Conservation (phyloP, 1,140 invertebrate species). For the Magallana ariakensis region DNA sequence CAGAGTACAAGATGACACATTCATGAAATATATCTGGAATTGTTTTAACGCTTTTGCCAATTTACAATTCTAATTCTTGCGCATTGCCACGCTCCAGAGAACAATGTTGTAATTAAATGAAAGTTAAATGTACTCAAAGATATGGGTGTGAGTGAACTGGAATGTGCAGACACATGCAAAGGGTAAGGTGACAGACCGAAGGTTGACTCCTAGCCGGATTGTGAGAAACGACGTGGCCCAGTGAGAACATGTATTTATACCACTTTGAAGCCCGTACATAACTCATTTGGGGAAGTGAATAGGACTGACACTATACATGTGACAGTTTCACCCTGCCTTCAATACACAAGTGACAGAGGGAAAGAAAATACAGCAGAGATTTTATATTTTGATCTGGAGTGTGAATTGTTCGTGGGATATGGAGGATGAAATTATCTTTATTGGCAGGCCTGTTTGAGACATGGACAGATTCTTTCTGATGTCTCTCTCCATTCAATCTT, state of each 20-base stretch:
- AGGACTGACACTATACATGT: neutral
- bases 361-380: neutral
- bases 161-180: conserved; percentile 11
- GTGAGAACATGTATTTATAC: neutral
- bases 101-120: conserved; percentile 7
- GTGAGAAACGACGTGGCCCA: neutral
- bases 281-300: conserved; percentile 14
- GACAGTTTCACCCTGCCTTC: conserved; percentile 14
- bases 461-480: neutral
- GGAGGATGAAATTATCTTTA: neutral
- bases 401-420: conserved; percentile 14
- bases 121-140: conserved; percentile 20
- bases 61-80: conserved; percentile 26
- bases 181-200: conserved; percentile 9
- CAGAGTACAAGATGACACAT: neutral
- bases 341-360: conserved; percentile 24
- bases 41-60: conserved; percentile 11
- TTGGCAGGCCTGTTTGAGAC: neutral
- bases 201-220: neutral
- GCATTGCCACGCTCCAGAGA: conserved; percentile 16
- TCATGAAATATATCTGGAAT: conserved; percentile 11
- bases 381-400: neutral
- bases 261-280: conserved; percentile 2
- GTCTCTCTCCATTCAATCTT: conserved; percentile 15
- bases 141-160: neutral